Evolutionary conservation across 2,113 vertebrate species (phyloP).

Genomic region (Sinocyclocheilus maitianheensis): DNA sequence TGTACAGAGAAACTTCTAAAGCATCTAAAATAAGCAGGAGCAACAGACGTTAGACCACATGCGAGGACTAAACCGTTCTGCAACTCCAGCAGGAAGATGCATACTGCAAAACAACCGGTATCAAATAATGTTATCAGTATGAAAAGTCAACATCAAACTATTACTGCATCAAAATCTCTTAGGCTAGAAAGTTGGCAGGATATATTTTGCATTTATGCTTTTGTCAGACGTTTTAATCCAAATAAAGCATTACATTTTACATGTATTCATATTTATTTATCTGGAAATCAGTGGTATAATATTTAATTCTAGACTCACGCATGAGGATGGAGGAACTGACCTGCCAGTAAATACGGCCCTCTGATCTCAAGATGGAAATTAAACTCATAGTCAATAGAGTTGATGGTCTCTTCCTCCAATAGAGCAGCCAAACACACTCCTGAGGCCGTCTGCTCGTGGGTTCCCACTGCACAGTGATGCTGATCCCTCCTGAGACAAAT

Average conservation of each 20-base stretch:
- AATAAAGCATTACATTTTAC: neutral
- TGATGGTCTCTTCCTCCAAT: slow-evolving; percentile 83
- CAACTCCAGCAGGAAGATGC: neutral
- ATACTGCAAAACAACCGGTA: neutral
- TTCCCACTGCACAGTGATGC: slow-evolving; percentile 58
- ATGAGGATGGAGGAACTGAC: slow-evolving; percentile 65
- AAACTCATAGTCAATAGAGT: slow-evolving; percentile 92
- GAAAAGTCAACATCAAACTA: neutral
- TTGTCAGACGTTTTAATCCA: neutral
- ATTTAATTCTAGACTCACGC: neutral
- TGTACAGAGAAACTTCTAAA: slow-evolving; percentile 64
- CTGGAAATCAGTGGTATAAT: neutral
- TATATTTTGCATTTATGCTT: neutral
- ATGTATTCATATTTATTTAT: neutral
- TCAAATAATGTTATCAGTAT: neutral
- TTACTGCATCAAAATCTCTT: neutral
- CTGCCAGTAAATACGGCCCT: slow-evolving; percentile 89
- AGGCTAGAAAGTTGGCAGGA: neutral
- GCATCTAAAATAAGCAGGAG: slow-evolving; percentile 43
- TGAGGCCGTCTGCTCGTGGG: slow-evolving; percentile 66
- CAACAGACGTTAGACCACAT: slow-evolving; percentile 10
- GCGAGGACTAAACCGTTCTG: neutral
- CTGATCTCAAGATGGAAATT: slow-evolving; percentile 94
- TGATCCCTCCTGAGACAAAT: slow-evolving; percentile 70
- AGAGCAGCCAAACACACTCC: slow-evolving; percentile 79